Base-by-base conservation (phyloP, 2,797 vertebrate species). In the Clarias platycephalus region DNA sequence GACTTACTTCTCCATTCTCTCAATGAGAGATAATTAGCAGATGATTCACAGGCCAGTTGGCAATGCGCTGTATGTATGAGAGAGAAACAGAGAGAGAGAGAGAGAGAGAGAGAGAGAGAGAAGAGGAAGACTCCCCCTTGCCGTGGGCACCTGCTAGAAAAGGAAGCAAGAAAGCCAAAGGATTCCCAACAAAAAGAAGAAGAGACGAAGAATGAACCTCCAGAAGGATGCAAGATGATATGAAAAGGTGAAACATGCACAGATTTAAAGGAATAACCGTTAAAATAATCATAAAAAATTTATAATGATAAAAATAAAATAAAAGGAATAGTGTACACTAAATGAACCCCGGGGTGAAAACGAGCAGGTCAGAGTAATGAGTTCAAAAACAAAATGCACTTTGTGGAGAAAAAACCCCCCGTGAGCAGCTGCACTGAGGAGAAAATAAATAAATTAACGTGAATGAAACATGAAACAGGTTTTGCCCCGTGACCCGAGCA, bases 21-120 rank as follows among this genome's bases (percentile, higher is more conserved):
- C 92, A 93, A 92, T 89, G 89, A 93, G 90, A 89, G 91, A 68
- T 94, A 93, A 95, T 94, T 94, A 94, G 88, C 89, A 83, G 89
- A 92, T 86, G 90, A 88, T 90, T 90, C 31, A 78, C 34, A 62
- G 58, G 3, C 28, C 16, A 31, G 53, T 58, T 18, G 13, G 28
- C 8, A 76, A 22, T 58, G 34, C 10, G 22, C 9, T 71, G 68
- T 15, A 22, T 34, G 15, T 37, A 18, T 66, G 28, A 64, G 24
- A 44, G 12, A 78, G 24, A 5, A 9, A 44, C n/a, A 4, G 24
- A 20, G 16, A 13, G 40, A 7, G n/a, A 66, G 5, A 4, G 10
- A 37, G 7, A 37, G 5, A 3, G 10, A 20, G 53, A 6, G 31
- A 16, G 4, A 34, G 40, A 24, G 5, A 40, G 4, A 20, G 0